Base-by-base conservation (phyloP, 2,888 invertebrate species). In the Spodoptera littoralis region DNA sequence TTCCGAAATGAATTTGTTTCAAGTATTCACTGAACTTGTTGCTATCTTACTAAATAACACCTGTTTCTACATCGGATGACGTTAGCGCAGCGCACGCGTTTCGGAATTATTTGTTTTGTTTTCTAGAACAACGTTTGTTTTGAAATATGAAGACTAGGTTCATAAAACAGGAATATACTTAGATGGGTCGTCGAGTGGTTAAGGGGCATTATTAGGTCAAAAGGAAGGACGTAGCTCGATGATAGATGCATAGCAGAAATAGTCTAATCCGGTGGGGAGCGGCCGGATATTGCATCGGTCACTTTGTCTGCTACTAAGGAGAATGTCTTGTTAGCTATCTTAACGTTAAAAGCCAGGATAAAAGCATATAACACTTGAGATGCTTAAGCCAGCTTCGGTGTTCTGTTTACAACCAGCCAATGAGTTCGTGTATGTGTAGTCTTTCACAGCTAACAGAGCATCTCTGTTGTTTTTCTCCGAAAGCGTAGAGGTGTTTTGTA, bases 191-290 rank as follows among this genome's bases (percentile, higher is more conserved):
- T 59, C 24, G 49, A 12, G 46, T 30, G 47, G 50, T 6, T 12
- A 42, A 57, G 24, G 49, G 42, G 56, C 55, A 11, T 46, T 78
- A 73, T 74, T 76, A 57, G 76, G 79, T 74, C 74, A 74, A 70
- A 71, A 71, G 77, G 74, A 74, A 76, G 69, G 55, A 76, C 63
- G 61, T 60, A 48, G 47, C 50, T 51, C 55, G 65, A 73, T 64
- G 76, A 78, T 78, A 76, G 71, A 76, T 60, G 60, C 54, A 56
- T 58, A 44, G 61, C 59, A 70, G 65, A 74, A 78, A 76, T 71
- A 76, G 71, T 22, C 50, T 69, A 59, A 69, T 76, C 76, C 74
- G 73, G 71, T 69, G 60, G 69, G 44, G 65, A 69, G 71, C 64
- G 48, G 62, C 58, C 74, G 76, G 79, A 74, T 65, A 78, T 76